Conservation (phyloP, 2,888 invertebrate genomes). For the Marasmarcha lunaedactyla region DNA sequence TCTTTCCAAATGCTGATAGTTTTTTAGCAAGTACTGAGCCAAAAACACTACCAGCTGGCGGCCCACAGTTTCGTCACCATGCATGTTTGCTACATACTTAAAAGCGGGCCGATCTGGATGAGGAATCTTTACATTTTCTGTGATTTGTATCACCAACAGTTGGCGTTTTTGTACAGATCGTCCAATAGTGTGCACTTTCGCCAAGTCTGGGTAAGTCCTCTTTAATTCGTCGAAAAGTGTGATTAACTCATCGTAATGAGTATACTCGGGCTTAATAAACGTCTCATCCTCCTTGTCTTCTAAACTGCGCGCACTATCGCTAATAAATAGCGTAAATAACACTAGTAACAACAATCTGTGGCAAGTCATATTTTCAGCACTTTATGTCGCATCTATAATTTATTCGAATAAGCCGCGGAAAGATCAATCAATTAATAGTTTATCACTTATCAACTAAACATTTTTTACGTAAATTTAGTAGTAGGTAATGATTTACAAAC, state of each 20-base stretch:
- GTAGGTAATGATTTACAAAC: too few species aligned
- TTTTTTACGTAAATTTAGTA: too few species aligned
- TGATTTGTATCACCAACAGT: constrained; percentile 85
- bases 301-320: constrained; percentile 37
- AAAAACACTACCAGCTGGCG: constrained; percentile 86
- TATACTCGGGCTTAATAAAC: constrained; percentile 45
- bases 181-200: constrained; percentile 82
- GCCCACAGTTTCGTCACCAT: constrained; percentile 94
- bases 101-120: constrained; percentile 85
- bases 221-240: constrained; percentile 71
- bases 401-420: too few species aligned
- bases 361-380: constrained; percentile 27
- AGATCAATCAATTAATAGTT: too few species aligned
- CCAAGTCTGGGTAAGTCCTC: constrained; percentile 74
- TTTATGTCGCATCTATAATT: too few species aligned
- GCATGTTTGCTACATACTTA: constrained; percentile 96
- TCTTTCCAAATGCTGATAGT: constrained; percentile 77
- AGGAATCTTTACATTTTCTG: constrained; percentile 71
- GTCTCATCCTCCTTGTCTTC: constrained; percentile 53
- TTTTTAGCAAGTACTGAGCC: constrained; percentile 84
- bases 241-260: constrained; percentile 65
- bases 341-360: constrained; percentile 32
- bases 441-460: too few species aligned
- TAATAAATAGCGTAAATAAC: constrained; percentile 40
- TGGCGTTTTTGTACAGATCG: constrained; percentile 85